Evolutionary conservation across 2,888 invertebrate species (phyloP), one percentile per base, ranked within the genome.

Genomic region (Bedellia somnulentella): DNA sequence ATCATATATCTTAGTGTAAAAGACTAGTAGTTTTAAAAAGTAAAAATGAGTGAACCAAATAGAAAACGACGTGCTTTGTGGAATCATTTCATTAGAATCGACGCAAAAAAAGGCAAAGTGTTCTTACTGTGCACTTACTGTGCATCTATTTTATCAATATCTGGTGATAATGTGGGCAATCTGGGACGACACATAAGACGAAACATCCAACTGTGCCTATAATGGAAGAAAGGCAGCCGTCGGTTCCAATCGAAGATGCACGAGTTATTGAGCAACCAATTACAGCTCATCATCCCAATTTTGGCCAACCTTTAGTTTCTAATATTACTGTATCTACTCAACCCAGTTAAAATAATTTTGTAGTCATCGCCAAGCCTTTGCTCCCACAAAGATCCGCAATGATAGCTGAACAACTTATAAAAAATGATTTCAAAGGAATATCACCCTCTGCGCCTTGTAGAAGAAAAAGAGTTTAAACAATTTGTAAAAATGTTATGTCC

Each of bases 371-470:
- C 16, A 12, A 24, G 8, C 15, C 11, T 24, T 10, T 24, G 8
- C n/a, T n/a, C n/a, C n/a, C n/a, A n/a, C n/a, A n/a, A n/a, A n/a
- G n/a, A 30, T 24, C 6, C 24, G 24, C 5, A 30, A 15, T 16
- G 15, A 30, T 30, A 12, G 30, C 24, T 13, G 5, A 24, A 15
- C 30, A 30, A 24, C 15, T 30, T 23, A 17, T 30, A n/a, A 4
- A 30, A 23, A 10, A 30, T 30, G 30, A 12, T 30, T 16, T 24
- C 30, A 14, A 30, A 24, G 16, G 30, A 17, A 15, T 17, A 30
- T 24, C 30, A 30, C 12, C 16, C 30, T n/a, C 12, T 30, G 11
- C 6, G 30, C 14, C 15, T 30, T n/a, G 30, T 30, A 24, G 22
- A 29, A 21, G 30, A 24, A 15, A 5, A 30, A 24, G 24, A 15